A percentile compares a stretch with the other conserved stretches of the same genome.
phyloP scores from a whole-genome alignment of 2,888 invertebrate genomes.

The Oxycera nigricornis region DNA sequence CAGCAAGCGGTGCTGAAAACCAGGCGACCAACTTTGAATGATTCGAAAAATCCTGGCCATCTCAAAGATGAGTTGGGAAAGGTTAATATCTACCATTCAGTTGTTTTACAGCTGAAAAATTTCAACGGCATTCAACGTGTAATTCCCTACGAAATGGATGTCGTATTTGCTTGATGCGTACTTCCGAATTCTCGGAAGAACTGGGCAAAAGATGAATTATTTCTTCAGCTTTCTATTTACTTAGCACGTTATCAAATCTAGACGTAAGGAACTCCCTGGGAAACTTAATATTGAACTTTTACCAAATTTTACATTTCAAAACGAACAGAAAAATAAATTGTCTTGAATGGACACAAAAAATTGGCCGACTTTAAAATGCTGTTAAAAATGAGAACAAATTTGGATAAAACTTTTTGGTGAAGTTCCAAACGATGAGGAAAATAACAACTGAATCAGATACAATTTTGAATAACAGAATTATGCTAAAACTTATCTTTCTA shows the following conservation, averaged over 20 bases:
- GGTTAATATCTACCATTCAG: not conserved
- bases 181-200: not conserved
- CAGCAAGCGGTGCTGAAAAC: not conserved
- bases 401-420: too few species aligned
- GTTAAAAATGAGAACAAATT: too few species aligned
- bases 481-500: too few species aligned
- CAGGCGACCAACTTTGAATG: not conserved
- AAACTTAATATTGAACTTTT: too few species aligned
- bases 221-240: not conserved
- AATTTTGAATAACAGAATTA: too few species aligned
- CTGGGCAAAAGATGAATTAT: not conserved
- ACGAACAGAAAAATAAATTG: too few species aligned
- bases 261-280: not conserved
- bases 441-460: too few species aligned
- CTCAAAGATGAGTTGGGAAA: not conserved
- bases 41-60: not conserved
- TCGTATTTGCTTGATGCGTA: not conserved
- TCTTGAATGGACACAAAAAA: too few species aligned
- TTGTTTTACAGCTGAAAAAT: not conserved
- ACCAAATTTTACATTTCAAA: too few species aligned
- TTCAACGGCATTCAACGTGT: not conserved
- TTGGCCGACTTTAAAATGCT: too few species aligned
- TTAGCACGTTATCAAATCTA: not conserved
- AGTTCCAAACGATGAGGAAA: too few species aligned
- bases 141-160: not conserved